Evolutionary conservation across 37 sponge, comb jelly and placozoan genomes (phyloP), one percentile per base, ranked within the genome.

Genomic region (Spongilla lacustris): DNA sequence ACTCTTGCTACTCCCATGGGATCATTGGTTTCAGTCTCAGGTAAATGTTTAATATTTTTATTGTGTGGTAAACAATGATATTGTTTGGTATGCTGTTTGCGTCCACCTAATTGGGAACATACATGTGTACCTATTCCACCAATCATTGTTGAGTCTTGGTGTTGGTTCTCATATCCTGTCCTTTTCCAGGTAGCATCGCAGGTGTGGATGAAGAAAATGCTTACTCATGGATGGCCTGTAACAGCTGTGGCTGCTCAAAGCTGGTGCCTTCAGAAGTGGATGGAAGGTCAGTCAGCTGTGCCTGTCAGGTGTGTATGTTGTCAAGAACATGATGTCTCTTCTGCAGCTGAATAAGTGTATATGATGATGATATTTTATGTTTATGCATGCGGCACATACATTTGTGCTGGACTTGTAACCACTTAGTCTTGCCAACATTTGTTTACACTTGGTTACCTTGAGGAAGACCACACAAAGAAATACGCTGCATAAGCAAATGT

Each of bases 131-230:
- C n/a, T n/a, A n/a, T n/a, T n/a, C n/a, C n/a, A n/a, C n/a, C n/a
- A n/a, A n/a, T n/a, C n/a, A 17, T 19, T 58, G 58, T 58, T n/a
- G n/a, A n/a, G n/a, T n/a, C n/a, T n/a, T n/a, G n/a, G n/a, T n/a
- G n/a, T n/a, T n/a, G n/a, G n/a, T n/a, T n/a, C n/a, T n/a, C n/a
- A n/a, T n/a, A n/a, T 58, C 58, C 11, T 58, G 58, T 58, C 58
- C 21, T 66, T 31, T 30, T 36, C 46, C 69, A 85, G 85, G 85
- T 24, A 21, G 22, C 4, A 67, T 85, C 22, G 48, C 35, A 30
- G 85, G 77, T 19, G 70, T 85, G 41, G 85, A 85, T 35, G 77
- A 85, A 22, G 77, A 76, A 19, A 77, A 49, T 36, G 85, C 85
- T 2, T 85, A 50, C 85, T 85, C 85, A 26, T 85, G 85, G 85